phyloP scores from a whole-genome alignment of 2,113 vertebrate genomes.

The Psophia crepitans region DNA sequence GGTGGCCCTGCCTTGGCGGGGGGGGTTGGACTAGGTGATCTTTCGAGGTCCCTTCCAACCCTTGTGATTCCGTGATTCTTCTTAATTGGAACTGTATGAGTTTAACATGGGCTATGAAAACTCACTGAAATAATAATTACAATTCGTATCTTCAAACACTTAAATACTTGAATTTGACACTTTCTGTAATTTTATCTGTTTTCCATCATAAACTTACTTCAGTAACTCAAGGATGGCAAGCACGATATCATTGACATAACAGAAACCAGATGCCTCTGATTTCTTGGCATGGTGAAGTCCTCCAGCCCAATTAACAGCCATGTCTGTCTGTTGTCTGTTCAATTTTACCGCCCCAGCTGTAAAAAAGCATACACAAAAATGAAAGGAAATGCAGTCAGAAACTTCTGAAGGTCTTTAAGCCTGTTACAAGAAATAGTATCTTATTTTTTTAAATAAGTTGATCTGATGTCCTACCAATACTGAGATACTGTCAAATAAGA shows the following conservation, averaged over 20 bases:
- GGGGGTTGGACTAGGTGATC: too few relatives aligned
- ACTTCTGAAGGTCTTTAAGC: background rate
- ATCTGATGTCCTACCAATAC: background rate
- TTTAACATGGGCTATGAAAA: background rate
- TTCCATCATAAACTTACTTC: conserved; percentile 75
- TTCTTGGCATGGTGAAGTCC: conserved; percentile 86
- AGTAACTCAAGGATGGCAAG: conserved; percentile 84
- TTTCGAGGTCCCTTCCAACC: too few relatives aligned
- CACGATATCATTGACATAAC: conserved; percentile 87
- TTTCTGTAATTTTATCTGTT: background rate
- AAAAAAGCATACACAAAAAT: background rate
- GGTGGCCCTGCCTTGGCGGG: too few relatives aligned
- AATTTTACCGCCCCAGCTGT: conserved; percentile 85
- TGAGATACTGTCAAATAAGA: background rate
- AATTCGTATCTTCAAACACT: background rate
- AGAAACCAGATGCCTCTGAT: conserved; percentile 84
- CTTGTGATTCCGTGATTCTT: too few relatives aligned
- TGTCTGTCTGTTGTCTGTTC: conserved; percentile 84
- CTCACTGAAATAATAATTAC: background rate
- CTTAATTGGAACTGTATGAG: background rate
- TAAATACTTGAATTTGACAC: background rate
- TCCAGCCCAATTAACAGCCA: conserved; percentile 87
- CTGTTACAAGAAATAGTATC: background rate
- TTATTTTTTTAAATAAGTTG: background rate
- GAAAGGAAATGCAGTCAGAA: background rate